Evolutionary conservation across 2,888 invertebrate genomes (phyloP).

Genomic region (Pediacus dermestoides): DNA sequence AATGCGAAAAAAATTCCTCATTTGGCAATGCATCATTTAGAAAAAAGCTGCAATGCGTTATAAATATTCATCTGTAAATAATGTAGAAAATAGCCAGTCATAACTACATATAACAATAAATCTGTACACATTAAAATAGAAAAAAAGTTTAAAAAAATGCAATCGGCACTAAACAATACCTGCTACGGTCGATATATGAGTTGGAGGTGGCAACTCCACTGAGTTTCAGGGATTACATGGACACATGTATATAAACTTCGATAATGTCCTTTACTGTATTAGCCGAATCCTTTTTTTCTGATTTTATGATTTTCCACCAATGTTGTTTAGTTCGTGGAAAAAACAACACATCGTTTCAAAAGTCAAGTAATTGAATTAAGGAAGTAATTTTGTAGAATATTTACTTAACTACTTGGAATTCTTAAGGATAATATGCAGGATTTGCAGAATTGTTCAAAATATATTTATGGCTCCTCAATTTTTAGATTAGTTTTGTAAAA

Average conservation of each 20-base stretch:
- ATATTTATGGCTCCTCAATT: too few species aligned
- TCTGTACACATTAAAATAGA: conserved; percentile 39
- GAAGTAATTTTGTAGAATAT: too few species aligned
- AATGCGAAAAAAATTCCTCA: conserved; percentile 33
- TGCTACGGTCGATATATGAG: conserved; percentile 29
- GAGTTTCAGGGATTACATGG: conserved; percentile 14
- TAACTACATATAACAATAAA: conserved; percentile 45
- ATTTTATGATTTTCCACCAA: too few species aligned
- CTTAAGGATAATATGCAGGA: too few species aligned
- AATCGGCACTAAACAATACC: conserved; percentile 42
- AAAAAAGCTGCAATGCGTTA: conserved; percentile 35
- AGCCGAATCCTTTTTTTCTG: too few species aligned
- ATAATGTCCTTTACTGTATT: conserved; percentile 26
- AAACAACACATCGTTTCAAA: too few species aligned
- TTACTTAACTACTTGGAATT: too few species aligned
- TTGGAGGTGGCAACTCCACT: conserved; percentile 9
- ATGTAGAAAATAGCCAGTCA: conserved; percentile 37
- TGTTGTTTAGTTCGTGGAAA: too few species aligned
- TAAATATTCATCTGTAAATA: conserved; percentile 45
- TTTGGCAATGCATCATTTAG: conserved; percentile 40
- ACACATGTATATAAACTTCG: conserved; percentile 22
- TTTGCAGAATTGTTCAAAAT: too few species aligned
- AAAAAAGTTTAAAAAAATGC: conserved; percentile 30
- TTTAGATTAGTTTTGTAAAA: too few species aligned
- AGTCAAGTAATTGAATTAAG: too few species aligned